These are phyloP conservation scores for Choreutis nemorana DNA, from an alignment of 2,888 invertebrate species.

Conservation along the genomic window DNA sequence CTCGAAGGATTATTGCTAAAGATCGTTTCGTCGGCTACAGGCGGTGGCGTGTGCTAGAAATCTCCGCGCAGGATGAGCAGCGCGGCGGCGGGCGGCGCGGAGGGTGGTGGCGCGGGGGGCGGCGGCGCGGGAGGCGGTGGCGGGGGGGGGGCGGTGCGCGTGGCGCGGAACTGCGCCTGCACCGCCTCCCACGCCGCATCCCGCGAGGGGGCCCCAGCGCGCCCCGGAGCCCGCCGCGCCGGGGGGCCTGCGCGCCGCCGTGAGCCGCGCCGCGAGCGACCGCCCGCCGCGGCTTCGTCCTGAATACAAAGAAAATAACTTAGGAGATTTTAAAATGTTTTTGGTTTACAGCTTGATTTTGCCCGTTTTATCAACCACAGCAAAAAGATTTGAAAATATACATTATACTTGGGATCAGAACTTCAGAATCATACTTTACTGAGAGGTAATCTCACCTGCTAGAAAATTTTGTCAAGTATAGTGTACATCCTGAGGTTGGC, in stretches of 20 bases:
- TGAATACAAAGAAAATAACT: not conserved
- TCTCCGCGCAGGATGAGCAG: slow-evolving; percentile 43
- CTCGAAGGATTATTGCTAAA: too few species aligned
- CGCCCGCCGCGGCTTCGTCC: slow-evolving; percentile 5
- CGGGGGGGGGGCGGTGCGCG: slow-evolving; percentile 16
- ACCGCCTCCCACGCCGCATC: slow-evolving; percentile 44
- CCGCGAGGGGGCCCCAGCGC: slow-evolving; percentile 11
- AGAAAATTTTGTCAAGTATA: slow-evolving; percentile 60
- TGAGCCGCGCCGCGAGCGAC: slow-evolving; percentile 7
- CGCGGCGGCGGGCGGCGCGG: slow-evolving; percentile 25
- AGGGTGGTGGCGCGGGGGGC: slow-evolving; percentile 15
- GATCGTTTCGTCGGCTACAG: slow-evolving; percentile 19
- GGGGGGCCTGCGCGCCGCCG: slow-evolving; percentile 4
- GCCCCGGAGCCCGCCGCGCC: slow-evolving; percentile 6
- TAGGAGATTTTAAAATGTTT: not conserved
- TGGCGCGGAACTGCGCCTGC: slow-evolving; percentile 39
- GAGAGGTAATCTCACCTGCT: slow-evolving; percentile 32
- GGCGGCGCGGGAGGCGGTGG: slow-evolving; percentile 11
- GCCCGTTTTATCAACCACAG: not conserved
- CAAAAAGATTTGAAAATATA: not conserved
- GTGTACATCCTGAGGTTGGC: slow-evolving; percentile 60
- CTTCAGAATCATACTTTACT: not conserved
- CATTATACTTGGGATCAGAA: not conserved
- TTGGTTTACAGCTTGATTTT: not conserved
- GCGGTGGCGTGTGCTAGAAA: slow-evolving; percentile 19